A percentile compares a stretch with the other conserved stretches of the same genome.
Conservation (phyloP, 1,140 invertebrate genomes). For the Drosophila takahashii region DNA sequence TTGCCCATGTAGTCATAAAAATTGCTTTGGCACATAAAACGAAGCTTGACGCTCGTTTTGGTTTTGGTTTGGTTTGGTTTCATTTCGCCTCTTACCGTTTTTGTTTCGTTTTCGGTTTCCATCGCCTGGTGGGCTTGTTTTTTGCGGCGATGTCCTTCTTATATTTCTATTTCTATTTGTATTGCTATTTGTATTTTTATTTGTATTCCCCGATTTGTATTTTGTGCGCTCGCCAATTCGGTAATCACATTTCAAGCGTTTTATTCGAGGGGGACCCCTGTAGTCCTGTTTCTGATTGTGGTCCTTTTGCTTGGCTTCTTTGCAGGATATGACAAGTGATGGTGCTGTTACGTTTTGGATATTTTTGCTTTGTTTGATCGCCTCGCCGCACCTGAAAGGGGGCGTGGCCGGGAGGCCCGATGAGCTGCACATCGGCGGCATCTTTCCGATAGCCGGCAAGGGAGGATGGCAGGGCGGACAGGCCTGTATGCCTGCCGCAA, state of each 20-base stretch:
- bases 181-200: conserved; percentile 51
- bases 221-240: conserved; percentile 45
- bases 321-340: conserved; percentile 85
- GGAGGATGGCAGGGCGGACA: conserved; percentile 98
- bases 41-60: conserved; percentile 57
- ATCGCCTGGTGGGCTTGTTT: conserved; percentile 26
- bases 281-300: conserved; percentile 1
- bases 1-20: conserved; percentile 65
- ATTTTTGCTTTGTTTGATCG: conserved; percentile 84
- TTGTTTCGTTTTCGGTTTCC: conserved; percentile 24
- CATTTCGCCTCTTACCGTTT: conserved; percentile 18
- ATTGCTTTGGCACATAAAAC: conserved; percentile 74
- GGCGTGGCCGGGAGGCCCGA: conserved; percentile 85
- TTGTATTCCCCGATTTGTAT: conserved; percentile 58
- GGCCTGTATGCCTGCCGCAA: conserved; percentile 97
- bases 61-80: conserved; percentile 23
- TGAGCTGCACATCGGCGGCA: conserved; percentile 97
- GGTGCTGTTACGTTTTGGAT: conserved; percentile 85
- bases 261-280: conserved; percentile 3
- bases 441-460: conserved; percentile 97
- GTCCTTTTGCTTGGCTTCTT: neutral
- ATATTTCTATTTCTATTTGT: conserved; percentile 53
- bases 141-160: conserved; percentile 24
- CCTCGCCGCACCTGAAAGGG: conserved; percentile 71
- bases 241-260: conserved; percentile 73